Conservation (phyloP, 2,113 vertebrate genomes). For the Gyps fulvus region DNA sequence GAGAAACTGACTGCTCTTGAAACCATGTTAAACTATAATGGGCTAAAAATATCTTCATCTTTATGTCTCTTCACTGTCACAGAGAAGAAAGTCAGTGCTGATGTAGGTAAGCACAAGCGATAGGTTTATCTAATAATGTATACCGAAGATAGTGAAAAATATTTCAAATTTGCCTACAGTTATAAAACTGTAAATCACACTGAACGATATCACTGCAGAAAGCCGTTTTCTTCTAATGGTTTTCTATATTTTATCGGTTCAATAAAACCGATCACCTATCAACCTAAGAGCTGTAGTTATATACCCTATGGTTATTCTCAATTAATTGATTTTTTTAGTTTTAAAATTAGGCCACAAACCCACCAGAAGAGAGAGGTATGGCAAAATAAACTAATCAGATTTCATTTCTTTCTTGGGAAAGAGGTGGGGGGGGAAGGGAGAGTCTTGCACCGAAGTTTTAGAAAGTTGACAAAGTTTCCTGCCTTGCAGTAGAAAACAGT, state of each 20-base stretch:
- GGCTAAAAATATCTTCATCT: not conserved
- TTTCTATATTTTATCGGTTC: constrained; percentile 24
- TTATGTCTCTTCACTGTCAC: not conserved
- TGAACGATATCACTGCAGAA: not conserved
- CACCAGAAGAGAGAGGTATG: not conserved
- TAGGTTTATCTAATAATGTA: constrained; percentile 28
- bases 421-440: not conserved
- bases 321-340: not conserved
- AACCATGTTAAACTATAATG: not conserved
- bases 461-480: not conserved
- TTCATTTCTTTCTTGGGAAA: not conserved
- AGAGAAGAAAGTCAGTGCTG: not conserved
- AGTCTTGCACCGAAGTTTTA: not conserved
- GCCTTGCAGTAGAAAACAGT: not conserved
- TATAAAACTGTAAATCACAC: constrained; percentile 48
- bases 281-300: not conserved
- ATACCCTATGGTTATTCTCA: not conserved
- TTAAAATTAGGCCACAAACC: not conserved
- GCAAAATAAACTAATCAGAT: not conserved
- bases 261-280: constrained; percentile 38
- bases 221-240: not conserved
- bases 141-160: constrained; percentile 18
- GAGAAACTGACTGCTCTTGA: not conserved
- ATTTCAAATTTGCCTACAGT: constrained; percentile 43
- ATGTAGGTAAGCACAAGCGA: not conserved